Evolutionary conservation across 2,888 invertebrate genomes (phyloP).

Genomic region (Clusia tigrina): DNA sequence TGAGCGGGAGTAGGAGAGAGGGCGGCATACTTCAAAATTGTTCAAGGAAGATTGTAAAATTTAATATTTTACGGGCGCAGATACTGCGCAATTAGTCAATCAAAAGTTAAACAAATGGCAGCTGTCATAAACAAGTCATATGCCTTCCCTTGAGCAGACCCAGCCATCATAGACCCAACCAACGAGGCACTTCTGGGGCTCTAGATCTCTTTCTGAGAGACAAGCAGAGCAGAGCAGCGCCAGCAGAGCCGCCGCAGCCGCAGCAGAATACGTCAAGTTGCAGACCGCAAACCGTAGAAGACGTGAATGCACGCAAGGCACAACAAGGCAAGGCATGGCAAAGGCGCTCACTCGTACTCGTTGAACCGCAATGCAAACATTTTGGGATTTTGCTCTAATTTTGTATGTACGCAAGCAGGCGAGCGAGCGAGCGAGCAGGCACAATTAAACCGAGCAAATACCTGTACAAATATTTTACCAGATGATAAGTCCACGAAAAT

Average conservation of each 20-base stretch:
- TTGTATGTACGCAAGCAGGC: constrained; percentile 35
- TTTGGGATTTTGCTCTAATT: constrained; percentile 56
- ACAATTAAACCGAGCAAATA: constrained; percentile 52
- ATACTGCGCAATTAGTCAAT: constrained; percentile 55
- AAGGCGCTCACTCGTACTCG: neutral
- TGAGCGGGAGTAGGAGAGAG: neutral
- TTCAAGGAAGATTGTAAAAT: neutral
- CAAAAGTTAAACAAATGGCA: constrained; percentile 48
- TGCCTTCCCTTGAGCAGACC: too few species aligned
- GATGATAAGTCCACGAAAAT: constrained; percentile 47
- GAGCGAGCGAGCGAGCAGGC: too few species aligned
- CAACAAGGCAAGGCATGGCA: neutral
- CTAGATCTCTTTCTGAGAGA: too few species aligned
- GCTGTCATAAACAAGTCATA: constrained; percentile 26
- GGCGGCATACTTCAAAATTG: constrained; percentile 14
- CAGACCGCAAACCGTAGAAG: neutral
- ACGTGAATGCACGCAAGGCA: constrained; percentile 13
- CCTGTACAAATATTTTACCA: constrained; percentile 58
- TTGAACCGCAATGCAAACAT: constrained; percentile 42
- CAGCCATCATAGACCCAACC: constrained; percentile 8
- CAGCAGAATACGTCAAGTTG: neutral
- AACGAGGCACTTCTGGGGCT: too few species aligned
- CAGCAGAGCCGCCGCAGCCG: neutral
- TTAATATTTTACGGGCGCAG: constrained; percentile 18
- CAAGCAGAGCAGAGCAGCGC: neutral